A percentile compares a stretch with the other conserved stretches of the same genome.
phyloP scores from a whole-genome alignment of 2,888 invertebrate genomes.

The Vesta saturnalis region DNA sequence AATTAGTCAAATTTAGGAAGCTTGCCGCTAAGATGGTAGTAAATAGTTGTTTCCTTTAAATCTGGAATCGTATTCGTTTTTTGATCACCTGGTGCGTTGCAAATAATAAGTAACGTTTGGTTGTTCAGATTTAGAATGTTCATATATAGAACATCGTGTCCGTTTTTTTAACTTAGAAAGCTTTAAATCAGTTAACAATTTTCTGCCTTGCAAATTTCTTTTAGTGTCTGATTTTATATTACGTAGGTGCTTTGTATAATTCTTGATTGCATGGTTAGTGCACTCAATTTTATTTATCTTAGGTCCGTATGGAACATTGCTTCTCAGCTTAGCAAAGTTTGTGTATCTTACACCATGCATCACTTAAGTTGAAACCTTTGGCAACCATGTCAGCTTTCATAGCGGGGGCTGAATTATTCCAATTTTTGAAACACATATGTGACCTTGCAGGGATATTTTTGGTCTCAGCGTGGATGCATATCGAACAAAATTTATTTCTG shows the following conservation, averaged over 20 bases:
- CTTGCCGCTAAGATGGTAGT: no score
- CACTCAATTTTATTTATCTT: conserved; percentile 41
- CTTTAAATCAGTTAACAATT: conserved; percentile 22
- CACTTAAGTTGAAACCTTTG: conserved; percentile 39
- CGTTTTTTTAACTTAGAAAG: background rate
- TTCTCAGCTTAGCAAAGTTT: conserved; percentile 35
- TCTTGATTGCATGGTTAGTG: conserved; percentile 43
- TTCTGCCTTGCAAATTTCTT: conserved; percentile 34
- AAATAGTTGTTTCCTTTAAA: no score
- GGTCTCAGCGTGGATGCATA: background rate
- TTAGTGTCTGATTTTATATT: conserved; percentile 37
- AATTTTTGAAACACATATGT: background rate
- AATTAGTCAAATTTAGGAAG: no score
- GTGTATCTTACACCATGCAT: conserved; percentile 23
- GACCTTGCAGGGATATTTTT: conserved; percentile 20
- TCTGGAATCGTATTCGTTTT: no score
- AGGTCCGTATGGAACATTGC: conserved; percentile 42
- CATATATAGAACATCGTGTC: conserved; percentile 39
- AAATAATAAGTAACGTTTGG: no score
- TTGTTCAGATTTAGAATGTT: conserved; percentile 39
- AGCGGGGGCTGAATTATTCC: background rate
- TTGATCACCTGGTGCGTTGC: no score
- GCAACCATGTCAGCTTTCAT: conserved; percentile 26
- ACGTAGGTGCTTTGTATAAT: conserved; percentile 40
- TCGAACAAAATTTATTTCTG: background rate